Base-by-base conservation (phyloP, 2,888 invertebrate genomes). In the Cetonia aurata region DNA sequence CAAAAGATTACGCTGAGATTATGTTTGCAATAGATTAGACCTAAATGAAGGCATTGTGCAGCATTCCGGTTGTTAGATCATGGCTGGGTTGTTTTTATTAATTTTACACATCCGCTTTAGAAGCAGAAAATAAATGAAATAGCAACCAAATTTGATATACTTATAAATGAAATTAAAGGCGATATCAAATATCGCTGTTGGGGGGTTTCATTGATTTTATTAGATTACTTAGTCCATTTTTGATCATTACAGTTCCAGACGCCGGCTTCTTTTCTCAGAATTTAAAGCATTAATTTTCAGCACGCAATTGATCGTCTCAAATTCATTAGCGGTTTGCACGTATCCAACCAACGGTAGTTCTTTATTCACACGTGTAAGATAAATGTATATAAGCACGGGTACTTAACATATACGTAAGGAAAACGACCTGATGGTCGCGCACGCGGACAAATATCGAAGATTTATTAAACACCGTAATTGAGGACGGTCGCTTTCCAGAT, bases 391-490 rank as follows among this genome's bases (percentile, higher is more conserved):
- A 25, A 12, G 25, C 44, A 48, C 44, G 13, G 19, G 60, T n/a
- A 3, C n/a, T 12, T 41, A 17, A 42, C 41, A 44, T 19, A 59
- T 60, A 13, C 15, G 15, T 41, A 41, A 13, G 25, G 12, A 46
- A 13, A 25, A 13, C 19, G 44, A 44, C 17, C 42, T n/a, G 37
- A 37, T 56, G 37, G 55, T 56, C 15, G 37, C 33, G 55, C 37
- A 56, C 55, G 55, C 33, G 37, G 55, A 56, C 55, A 56, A 60
- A 46, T 48, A 60, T 60, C 13, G 31, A 48, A 60, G 60, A 60
- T 60, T 60, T 60, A 60, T 60, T 60, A 60, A 48, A 46, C 46
- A 31, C 46, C 31, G 48, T 60, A 60, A 60, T 60, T 60, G 60
- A 48, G 50, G 52, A 65, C 62, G 50, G 62, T 65, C 15, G 50